Percentiles rank a stretch among this genome's conserved stretches.
These are phyloP conservation scores for Ceriagrion tenellum DNA, from an alignment of 2,888 invertebrate species.

Conservation along the genomic window DNA sequence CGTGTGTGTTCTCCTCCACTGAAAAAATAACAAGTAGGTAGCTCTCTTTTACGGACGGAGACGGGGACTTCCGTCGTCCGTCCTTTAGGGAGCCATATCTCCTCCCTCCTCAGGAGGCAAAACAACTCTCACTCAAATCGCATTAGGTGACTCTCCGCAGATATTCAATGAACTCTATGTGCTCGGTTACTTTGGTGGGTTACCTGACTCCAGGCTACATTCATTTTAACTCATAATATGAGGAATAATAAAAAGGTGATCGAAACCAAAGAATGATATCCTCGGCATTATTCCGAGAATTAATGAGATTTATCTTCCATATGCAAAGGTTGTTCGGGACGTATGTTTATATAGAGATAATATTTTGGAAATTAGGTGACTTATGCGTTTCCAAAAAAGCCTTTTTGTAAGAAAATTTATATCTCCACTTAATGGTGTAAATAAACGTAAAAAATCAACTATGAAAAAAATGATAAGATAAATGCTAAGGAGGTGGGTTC, in stretches of 20 bases:
- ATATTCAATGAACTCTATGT: background rate
- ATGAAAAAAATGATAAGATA: too few species aligned
- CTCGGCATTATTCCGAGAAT: too few species aligned
- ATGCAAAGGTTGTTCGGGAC: too few species aligned
- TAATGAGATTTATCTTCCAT: too few species aligned
- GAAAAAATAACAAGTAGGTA: constrained; percentile 34
- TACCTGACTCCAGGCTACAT: background rate
- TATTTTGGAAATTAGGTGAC: too few species aligned
- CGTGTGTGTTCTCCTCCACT: background rate
- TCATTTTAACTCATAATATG: background rate
- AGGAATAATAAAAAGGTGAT: background rate
- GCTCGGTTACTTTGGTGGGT: background rate
- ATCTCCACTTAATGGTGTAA: too few species aligned
- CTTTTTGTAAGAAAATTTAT: too few species aligned
- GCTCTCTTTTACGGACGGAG: background rate
- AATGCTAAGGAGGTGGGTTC: too few species aligned
- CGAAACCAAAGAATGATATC: too few species aligned
- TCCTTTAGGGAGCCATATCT: background rate
- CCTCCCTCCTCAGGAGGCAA: background rate
- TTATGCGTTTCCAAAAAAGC: too few species aligned
- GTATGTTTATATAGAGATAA: too few species aligned
- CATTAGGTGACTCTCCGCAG: background rate
- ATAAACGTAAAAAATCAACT: too few species aligned
- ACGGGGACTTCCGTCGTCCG: background rate
- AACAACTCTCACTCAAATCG: background rate